A percentile compares a stretch with the other conserved stretches of the same genome.
phyloP scores from a whole-genome alignment of 2,888 invertebrate genomes.

The Auanema sp. region DNA sequence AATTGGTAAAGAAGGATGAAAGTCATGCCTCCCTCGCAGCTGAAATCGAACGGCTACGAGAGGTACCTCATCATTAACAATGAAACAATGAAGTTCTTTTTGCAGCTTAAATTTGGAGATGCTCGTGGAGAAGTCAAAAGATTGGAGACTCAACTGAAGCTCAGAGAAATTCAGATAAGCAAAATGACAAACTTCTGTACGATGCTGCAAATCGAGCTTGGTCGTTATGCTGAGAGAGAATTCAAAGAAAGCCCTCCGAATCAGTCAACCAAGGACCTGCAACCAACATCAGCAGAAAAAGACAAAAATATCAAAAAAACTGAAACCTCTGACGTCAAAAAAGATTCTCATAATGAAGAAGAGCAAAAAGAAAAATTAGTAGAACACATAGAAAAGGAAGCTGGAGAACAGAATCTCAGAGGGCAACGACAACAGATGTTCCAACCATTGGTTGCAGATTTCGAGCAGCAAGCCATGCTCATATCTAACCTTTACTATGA shows the following conservation, averaged over 20 bases:
- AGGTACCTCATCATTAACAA: constrained; percentile 19
- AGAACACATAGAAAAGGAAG: constrained; percentile 1
- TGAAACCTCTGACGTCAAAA: not conserved
- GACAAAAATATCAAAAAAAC: not conserved
- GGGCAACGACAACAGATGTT: not conserved
- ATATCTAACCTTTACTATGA: constrained; percentile 51
- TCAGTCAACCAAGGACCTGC: not conserved
- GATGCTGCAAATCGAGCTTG: constrained; percentile 48
- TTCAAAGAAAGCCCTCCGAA: not conserved
- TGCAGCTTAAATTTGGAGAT: constrained; percentile 47
- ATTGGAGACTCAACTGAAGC: constrained; percentile 53
- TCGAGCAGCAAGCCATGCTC: constrained; percentile 41
- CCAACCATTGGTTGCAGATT: constrained; percentile 21
- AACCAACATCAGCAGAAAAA: not conserved
- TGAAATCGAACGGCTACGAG: constrained; percentile 29
- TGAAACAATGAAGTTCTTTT: constrained; percentile 18
- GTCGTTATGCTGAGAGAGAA: constrained; percentile 23
- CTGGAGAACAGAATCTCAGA: not conserved
- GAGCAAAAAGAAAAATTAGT: not conserved
- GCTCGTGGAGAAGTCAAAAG: constrained; percentile 39
- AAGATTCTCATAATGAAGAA: not conserved
- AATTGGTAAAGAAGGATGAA: constrained; percentile 42
- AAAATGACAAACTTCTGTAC: constrained; percentile 54
- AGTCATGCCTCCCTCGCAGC: constrained; percentile 22
- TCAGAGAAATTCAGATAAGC: constrained; percentile 56